Base-by-base conservation (phyloP, 2,113 vertebrate species). In the Cryptotis parvus region DNA sequence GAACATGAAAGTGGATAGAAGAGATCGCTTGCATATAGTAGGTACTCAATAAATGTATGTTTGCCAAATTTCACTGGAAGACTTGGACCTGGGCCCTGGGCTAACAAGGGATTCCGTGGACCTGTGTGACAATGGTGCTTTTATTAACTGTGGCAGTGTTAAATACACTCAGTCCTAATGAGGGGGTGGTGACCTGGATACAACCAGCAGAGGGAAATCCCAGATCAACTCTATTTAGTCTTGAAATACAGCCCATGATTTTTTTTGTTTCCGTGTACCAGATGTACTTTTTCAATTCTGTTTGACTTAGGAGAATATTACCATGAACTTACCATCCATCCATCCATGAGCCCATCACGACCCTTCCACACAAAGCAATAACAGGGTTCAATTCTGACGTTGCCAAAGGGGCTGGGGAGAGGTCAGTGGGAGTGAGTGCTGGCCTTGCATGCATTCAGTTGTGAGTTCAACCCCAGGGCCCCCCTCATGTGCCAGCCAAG, bases 71-170 rank as follows among this genome's bases (percentile, higher is more conserved):
- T 55, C n/a, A 1, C 45, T 27, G 39, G 27, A 80, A 91, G 89
- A 37, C 33, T 63, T 78, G 83, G 79, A 80, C 58, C 41, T 0
- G 0, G 43, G 83, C 82, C 70, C 52, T 88, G 39, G 82, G 75
- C 90, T 26, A 86, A 79, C 35, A 73, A 79, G 74, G 35, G 66
- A 65, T 61, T 55, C n/a, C 20, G 0, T 4, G 69, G n/a, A 35
- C 58, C 0, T 49, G 85, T 86, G 75, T 93, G 88, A 93, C 90
- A 63, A 6, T 72, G n/a, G 82, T 77, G 75, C 75, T 88, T 95
- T 96, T 89, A 94, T 96, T 95, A 96, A 95, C 86, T 43, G 86
- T 89, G 92, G 93, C 91, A 86, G 86, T 74, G 93, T 95, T 96
- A 95, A 95, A 93, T 94, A 96, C 93, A 92, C 90, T 6, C 61